Conservation (phyloP, 2,797 vertebrate species). For the Oreortyx pictus region DNA sequence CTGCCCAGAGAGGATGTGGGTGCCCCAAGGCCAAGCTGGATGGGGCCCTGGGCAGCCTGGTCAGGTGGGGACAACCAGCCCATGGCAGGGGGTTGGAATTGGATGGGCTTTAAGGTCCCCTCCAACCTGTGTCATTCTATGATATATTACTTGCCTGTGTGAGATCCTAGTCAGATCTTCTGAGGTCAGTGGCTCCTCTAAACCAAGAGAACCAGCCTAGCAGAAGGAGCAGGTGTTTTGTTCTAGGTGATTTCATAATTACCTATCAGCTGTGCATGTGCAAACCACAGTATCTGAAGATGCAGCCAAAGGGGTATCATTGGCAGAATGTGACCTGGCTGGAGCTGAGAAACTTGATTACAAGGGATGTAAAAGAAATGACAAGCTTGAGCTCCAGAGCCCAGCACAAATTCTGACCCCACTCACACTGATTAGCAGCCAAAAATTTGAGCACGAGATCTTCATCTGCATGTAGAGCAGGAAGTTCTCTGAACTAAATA, state of each 20-base stretch:
- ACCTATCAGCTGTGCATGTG: background rate
- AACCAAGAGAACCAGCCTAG: slow-evolving; percentile 32
- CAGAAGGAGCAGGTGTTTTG: slow-evolving; percentile 19
- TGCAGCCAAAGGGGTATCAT: background rate
- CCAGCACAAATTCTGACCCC: background rate
- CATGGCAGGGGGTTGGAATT: too few species aligned
- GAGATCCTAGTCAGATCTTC: slow-evolving; percentile 29
- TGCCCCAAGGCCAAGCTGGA: too few species aligned
- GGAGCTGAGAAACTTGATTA: background rate
- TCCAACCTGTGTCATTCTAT: too few species aligned
- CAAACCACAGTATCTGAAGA: background rate
- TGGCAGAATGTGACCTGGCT: background rate
- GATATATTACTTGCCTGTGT: background rate
- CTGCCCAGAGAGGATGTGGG: too few species aligned
- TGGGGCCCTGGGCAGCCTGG: too few species aligned
- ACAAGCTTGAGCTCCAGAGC: background rate
- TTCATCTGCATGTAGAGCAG: background rate
- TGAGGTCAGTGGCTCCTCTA: slow-evolving; percentile 32
- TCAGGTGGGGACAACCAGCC: too few species aligned
- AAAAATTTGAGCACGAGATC: background rate
- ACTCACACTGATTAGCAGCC: background rate
- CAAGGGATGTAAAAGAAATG: background rate
- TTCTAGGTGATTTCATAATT: background rate
- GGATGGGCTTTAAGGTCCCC: too few species aligned
- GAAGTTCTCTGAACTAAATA: background rate